Conservation (phyloP, 2,113 vertebrate species). For the Pseudorhombus dupliciocellatus region DNA sequence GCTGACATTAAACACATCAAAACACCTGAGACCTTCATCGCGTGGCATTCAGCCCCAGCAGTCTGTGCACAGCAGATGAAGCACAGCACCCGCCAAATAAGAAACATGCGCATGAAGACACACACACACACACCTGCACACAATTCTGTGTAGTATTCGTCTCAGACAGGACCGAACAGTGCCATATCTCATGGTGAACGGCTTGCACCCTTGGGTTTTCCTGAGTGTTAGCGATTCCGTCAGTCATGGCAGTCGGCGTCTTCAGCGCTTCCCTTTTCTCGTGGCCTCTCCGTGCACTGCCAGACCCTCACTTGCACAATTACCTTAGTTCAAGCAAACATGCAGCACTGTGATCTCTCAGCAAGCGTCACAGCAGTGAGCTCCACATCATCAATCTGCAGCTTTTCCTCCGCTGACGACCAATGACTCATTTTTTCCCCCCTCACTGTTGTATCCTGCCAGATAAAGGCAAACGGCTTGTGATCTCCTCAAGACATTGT, state of each 20-base stretch:
- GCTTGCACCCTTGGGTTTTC: slow-evolving; percentile 6
- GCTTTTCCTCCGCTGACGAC: slow-evolving; percentile 80
- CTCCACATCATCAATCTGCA: slow-evolving; percentile 26
- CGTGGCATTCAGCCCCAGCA: slow-evolving; percentile 7
- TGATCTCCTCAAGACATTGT: slow-evolving; percentile 94
- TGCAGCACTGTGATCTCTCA: slow-evolving; percentile 54
- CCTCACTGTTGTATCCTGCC: slow-evolving; percentile 83
- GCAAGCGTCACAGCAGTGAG: slow-evolving; percentile 63
- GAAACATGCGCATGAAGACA: background rate
- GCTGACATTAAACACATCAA: slow-evolving; percentile 49
- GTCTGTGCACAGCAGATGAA: slow-evolving; percentile 23
- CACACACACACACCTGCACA: background rate
- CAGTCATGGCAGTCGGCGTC: slow-evolving; percentile 20
- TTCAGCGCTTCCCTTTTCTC: background rate
- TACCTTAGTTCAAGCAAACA: slow-evolving; percentile 39
- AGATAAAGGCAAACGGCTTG: slow-evolving; percentile 85
- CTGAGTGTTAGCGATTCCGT: slow-evolving; percentile 9
- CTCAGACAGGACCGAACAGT: background rate
- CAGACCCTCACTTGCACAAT: slow-evolving; percentile 10
- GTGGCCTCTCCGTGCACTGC: slow-evolving; percentile 4
- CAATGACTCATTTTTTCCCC: slow-evolving; percentile 80
- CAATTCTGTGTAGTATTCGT: background rate
- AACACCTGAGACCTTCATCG: slow-evolving; percentile 46
- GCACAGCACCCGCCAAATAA: slow-evolving; percentile 23
- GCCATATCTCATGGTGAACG: slow-evolving; percentile 9